Conservation (phyloP, 2,888 invertebrate species). For the Scelioninae gen. 2 region DNA sequence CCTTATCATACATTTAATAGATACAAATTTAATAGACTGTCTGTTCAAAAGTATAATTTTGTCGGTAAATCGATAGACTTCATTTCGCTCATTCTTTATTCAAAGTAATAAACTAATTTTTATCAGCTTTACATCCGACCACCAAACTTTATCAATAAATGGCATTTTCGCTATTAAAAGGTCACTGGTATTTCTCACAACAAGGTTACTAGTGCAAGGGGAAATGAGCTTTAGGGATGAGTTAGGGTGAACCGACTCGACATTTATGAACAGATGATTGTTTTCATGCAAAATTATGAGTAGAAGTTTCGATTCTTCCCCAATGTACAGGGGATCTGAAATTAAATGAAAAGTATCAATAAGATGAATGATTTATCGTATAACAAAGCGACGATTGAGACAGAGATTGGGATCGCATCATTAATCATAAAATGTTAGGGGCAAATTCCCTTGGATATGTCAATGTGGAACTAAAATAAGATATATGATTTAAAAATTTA, state of each 20-base stretch:
- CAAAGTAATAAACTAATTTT: no score
- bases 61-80: no score
- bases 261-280: slow-evolving; percentile 20
- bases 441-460: slow-evolving; percentile 4
- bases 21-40: no score
- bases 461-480: no score
- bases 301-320: slow-evolving; percentile 11
- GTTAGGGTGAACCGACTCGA: slow-evolving; percentile 30
- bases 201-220: slow-evolving; percentile 30
- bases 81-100: no score
- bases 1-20: no score
- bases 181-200: slow-evolving; percentile 17
- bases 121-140: no score
- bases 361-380: slow-evolving; percentile 38
- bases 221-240: slow-evolving; percentile 5
- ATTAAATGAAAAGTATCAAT: slow-evolving; percentile 41
- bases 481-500: no score
- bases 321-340: slow-evolving; percentile 7
- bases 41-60: no score
- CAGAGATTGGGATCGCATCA: slow-evolving; percentile 16
- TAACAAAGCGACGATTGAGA: slow-evolving; percentile 20
- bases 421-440: slow-evolving; percentile 29
- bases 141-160: slow-evolving; percentile 29
- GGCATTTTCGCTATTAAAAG: slow-evolving; percentile 13
- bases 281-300: slow-evolving; percentile 25